Evolutionary conservation across 2,888 invertebrate species (phyloP), one percentile per base, ranked within the genome.

Genomic region (Plagiodera versicolora): DNA sequence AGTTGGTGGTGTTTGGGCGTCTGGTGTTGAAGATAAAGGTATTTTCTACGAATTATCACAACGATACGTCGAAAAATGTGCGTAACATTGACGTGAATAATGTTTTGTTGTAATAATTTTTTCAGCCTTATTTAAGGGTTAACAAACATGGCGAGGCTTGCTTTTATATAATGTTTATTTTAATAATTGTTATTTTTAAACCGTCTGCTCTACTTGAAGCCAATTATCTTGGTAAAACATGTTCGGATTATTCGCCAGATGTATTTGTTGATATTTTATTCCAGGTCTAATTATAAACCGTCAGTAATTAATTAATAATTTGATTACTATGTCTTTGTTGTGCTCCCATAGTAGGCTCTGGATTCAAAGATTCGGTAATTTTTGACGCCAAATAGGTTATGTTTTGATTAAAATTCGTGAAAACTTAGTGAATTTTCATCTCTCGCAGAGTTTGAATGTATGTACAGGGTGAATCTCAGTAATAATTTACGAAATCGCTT

Each of bases 141-240:
- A 76, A 71, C 74, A 79, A 80, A 80, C 76, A 80, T 80, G 80
- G 80, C 80, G 79, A 75, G 71, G 77, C 77, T 75, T 75, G 74
- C 72, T 73, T 77, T 74, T 69, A 67, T 68, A 66, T 70, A 71
- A 69, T 69, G 68, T 71, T 71, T 70, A 67, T 67, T 70, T 69
- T 67, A 71, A 67, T 61, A 66, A 61, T 65, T 62, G 65, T 65
- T 66, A 67, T 65, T 68, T 68, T 67, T 66, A 65, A 61, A 52
- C 58, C 28, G 35, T 46, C 35, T 54, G 55, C 50, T 58, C 24
- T 30, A 20, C 18, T 35, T 49, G 54, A 64, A 53, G 48, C 54
- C 56, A 44, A 61, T 64, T 55, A 54, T 51, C 53, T 49, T 52
- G 52, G 53, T 50, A 56, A 56, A 57, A 53, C 44, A 35, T 53